Evolutionary conservation across 2,113 vertebrate genomes (phyloP).

Genomic region (Lophius piscatorius): DNA sequence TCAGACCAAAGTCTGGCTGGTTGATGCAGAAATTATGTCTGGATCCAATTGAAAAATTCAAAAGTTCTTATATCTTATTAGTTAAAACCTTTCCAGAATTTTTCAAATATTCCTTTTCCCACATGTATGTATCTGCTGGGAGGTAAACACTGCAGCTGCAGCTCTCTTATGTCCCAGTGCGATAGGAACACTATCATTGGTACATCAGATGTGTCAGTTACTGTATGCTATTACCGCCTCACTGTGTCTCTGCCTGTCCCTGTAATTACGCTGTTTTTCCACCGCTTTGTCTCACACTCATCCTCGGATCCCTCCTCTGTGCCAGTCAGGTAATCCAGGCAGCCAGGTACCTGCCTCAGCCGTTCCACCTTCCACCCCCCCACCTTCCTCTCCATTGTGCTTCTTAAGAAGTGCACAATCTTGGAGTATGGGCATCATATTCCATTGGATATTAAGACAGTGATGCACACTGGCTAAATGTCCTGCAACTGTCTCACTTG

Average conservation of each 20-base stretch:
- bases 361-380: neutral
- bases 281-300: conserved; percentile 48
- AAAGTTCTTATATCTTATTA: too few species aligned
- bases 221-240: conserved; percentile 62
- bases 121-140: conserved; percentile 3
- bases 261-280: conserved; percentile 68
- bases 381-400: neutral
- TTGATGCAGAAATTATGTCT: too few species aligned
- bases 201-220: conserved; percentile 60
- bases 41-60: too few species aligned
- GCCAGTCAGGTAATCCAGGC: conserved; percentile 53
- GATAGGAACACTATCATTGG: conserved; percentile 64
- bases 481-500: conserved; percentile 11
- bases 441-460: conserved; percentile 22
- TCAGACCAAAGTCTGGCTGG: too few species aligned
- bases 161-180: neutral
- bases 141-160: neutral
- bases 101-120: neutral
- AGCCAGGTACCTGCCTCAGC: conserved; percentile 33
- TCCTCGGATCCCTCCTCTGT: conserved; percentile 32
- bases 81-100: too few species aligned
- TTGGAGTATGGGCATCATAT: neutral
- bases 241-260: conserved; percentile 61
- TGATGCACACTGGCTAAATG: conserved; percentile 12
- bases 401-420: conserved; percentile 5